phyloP scores from a whole-genome alignment of 2,888 invertebrate species.

The Alentia gelatinosa region DNA sequence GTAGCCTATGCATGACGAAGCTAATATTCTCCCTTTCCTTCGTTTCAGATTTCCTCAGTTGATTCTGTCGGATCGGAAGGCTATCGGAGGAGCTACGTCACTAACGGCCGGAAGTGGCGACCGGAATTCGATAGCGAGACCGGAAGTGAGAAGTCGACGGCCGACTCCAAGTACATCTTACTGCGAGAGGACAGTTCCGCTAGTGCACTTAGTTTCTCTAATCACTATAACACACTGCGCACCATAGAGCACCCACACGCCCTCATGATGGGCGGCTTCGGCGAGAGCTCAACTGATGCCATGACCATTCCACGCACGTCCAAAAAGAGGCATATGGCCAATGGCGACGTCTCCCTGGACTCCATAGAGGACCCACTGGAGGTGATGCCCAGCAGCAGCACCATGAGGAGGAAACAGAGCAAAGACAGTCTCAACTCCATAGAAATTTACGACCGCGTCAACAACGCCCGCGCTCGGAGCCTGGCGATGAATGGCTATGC shows the following conservation, averaged over 20 bases:
- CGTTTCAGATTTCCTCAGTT: slow-evolving; percentile 45
- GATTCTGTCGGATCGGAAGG: slow-evolving; percentile 12
- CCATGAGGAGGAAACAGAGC: slow-evolving; percentile 9
- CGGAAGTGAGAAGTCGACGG: neutral
- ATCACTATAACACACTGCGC: slow-evolving; percentile 59
- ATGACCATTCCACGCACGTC: slow-evolving; percentile 7
- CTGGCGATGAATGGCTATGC: neutral
- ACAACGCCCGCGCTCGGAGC: neutral
- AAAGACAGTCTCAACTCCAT: slow-evolving; percentile 42
- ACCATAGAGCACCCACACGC: slow-evolving; percentile 59
- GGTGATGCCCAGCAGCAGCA: slow-evolving; percentile 19
- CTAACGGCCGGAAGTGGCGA: slow-evolving; percentile 55
- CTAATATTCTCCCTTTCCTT: neutral
- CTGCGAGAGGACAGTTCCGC: slow-evolving; percentile 55
- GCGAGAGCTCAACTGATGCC: slow-evolving; percentile 57
- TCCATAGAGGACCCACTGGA: slow-evolving; percentile 34
- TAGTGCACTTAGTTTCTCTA: slow-evolving; percentile 39
- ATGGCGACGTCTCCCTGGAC: slow-evolving; percentile 12
- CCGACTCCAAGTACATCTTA: slow-evolving; percentile 44
- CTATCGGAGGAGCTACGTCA: slow-evolving; percentile 49
- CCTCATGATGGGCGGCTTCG: slow-evolving; percentile 57
- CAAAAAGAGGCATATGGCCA: slow-evolving; percentile 9
- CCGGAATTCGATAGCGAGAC: slow-evolving; percentile 48
- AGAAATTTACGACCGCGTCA: slow-evolving; percentile 40
- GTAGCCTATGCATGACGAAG: too few relatives aligned